Evolutionary conservation across 2,888 invertebrate genomes (phyloP), one percentile per base, ranked within the genome.

Genomic region (Temnothorax unifasciatus): DNA sequence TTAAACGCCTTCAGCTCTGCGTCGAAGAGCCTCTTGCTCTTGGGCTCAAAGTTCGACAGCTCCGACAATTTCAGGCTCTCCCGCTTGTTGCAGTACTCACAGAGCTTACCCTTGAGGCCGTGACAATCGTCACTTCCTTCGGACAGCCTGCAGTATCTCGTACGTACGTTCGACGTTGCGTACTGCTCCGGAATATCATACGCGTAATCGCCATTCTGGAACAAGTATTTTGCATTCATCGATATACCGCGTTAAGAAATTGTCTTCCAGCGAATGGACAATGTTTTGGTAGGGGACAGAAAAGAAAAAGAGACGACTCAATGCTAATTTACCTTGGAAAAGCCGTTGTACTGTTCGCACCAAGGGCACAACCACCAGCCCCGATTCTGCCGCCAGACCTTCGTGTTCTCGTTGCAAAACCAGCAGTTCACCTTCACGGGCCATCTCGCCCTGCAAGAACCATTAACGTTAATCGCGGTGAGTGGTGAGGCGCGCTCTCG

Each of bases 261-360:
- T 47, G 15, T 81, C 38, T 38, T 79, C 5, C 5, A 25, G 8
- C 11, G 21, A 47, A 63, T 0, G 57, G 6, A 9, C 1, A n/a
- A n/a, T n/a, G n/a, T 38, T 25, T n/a, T n/a, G n/a, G 74, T 64
- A 83, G 63, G 21, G 61, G 5, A 83, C 83, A 34, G n/a, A n/a
- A 59, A 15, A 29, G 21, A 83, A 21, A 44, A 41, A 64, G 38
- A n/a, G 63, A 18, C 63, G 9, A 44, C 61, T 73, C 73, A n/a
- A 57, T 59, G 52, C 38, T 1, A 86, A 89, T 91, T 92, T 94
- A 97, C 97, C 95, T 97, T 96, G 18, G 96, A 96, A 94, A 99
- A 99, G 75, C 98, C 98, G 96, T 99, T 99, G 94, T 98, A 98
- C 93, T 99, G 99, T 54, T 97, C 96, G 95, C 99, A 99, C 89